phyloP scores from a whole-genome alignment of 1,140 invertebrate genomes.

The Hesperophylax magnus region DNA sequence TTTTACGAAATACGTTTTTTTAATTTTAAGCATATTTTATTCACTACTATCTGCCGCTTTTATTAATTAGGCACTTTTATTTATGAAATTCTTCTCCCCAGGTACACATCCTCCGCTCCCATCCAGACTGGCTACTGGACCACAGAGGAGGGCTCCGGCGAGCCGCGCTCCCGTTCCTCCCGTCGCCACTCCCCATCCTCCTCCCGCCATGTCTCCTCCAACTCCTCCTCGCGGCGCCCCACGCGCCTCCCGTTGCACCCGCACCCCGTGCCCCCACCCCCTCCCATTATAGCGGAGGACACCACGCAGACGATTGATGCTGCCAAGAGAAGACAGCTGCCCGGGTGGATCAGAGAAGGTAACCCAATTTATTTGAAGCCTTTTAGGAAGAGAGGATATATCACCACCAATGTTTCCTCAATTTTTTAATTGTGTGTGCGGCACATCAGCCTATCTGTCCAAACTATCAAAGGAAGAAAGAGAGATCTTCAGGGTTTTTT shows the following conservation, averaged over 20 bases:
- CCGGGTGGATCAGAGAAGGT: constrained; percentile 95
- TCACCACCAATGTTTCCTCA: too few species aligned
- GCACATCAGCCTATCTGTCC: too few species aligned
- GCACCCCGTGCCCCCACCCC: constrained; percentile 13
- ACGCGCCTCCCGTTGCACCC: constrained; percentile 34
- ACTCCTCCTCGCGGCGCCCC: constrained; percentile 24
- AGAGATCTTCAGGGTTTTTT: too few species aligned
- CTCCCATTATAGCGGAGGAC: constrained; percentile 20
- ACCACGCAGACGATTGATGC: constrained; percentile 78
- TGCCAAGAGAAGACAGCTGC: constrained; percentile 90
- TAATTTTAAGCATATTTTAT: too few species aligned
- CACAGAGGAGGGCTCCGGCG: constrained; percentile 38
- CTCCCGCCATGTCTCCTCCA: constrained; percentile 2
- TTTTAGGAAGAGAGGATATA: too few species aligned
- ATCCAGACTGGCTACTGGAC: constrained; percentile 51
- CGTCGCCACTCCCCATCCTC: not conserved
- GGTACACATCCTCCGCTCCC: not conserved
- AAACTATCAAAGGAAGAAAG: too few species aligned
- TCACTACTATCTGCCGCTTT: too few species aligned
- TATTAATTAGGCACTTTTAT: too few species aligned
- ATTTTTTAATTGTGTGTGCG: too few species aligned
- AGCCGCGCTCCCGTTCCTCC: not conserved
- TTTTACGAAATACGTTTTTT: too few species aligned
- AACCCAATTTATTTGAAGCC: too few species aligned
- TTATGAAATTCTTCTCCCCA: not conserved